phyloP scores from a whole-genome alignment of 2,113 vertebrate species.

The Pygathrix nemaeus region DNA sequence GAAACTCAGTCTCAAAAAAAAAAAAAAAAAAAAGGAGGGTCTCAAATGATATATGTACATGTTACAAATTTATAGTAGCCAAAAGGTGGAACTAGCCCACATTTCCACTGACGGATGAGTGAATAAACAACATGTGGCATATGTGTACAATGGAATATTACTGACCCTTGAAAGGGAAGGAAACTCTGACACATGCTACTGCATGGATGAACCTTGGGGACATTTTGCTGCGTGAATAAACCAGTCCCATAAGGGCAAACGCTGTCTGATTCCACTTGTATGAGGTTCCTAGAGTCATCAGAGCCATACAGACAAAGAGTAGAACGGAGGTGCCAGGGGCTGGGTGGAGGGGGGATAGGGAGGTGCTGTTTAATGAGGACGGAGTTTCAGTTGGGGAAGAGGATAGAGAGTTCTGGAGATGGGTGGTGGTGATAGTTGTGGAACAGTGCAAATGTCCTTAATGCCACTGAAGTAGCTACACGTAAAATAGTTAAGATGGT shows the following conservation, averaged over 20 bases:
- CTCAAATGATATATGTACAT: neutral
- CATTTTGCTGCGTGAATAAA: neutral
- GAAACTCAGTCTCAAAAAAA: too few relatives aligned
- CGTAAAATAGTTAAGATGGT: neutral
- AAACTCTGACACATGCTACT: rapidly evolving
- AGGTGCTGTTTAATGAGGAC: too few relatives aligned
- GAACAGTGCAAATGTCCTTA: rapidly evolving
- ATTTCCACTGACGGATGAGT: rapidly evolving
- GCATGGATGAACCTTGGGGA: neutral
- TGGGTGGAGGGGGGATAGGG: neutral
- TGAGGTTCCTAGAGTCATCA: neutral
- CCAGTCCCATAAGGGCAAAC: neutral
- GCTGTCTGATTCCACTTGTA: rapidly evolving
- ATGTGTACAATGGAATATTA: rapidly evolving
- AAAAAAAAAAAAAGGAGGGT: too few relatives aligned
- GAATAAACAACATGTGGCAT: rapidly evolving
- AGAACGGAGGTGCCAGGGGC: rapidly evolving
- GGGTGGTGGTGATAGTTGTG: rapidly evolving
- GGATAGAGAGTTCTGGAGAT: neutral
- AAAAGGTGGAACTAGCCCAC: rapidly evolving
- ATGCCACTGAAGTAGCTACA: rapidly evolving
- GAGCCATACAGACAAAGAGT: neutral
- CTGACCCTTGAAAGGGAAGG: neutral
- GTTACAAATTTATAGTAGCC: neutral
- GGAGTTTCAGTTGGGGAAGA: neutral